Evolutionary conservation across 2,797 vertebrate genomes (phyloP).

Genomic region (Carapus acus): DNA sequence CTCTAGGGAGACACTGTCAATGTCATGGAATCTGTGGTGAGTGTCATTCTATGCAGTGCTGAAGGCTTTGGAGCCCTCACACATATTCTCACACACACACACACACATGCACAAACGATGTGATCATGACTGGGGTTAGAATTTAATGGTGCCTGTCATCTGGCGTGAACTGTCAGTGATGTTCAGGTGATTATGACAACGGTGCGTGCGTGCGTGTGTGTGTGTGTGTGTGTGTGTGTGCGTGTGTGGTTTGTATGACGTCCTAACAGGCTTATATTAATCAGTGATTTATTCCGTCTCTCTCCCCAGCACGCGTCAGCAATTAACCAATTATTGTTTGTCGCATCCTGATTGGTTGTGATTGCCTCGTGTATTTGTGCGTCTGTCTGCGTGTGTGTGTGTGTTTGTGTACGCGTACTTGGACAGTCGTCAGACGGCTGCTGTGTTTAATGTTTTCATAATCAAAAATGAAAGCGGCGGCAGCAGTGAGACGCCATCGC

Average conservation of each 20-base stretch:
- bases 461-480: neutral
- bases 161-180: conserved; percentile 53
- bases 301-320: neutral
- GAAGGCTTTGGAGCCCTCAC: conserved; percentile 39
- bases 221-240: neutral
- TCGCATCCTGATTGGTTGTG: neutral
- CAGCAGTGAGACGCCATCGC: neutral
- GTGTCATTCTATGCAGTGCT: conserved; percentile 44
- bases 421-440: neutral
- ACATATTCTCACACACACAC: conserved; percentile 16
- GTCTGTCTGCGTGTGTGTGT: too few species aligned
- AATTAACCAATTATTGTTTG: conserved; percentile 1
- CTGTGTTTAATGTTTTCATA: conserved; percentile 3
- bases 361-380: neutral
- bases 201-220: conserved; percentile 26
- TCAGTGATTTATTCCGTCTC: neutral
- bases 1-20: conserved; percentile 53
- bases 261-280: conserved; percentile 15
- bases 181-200: conserved; percentile 56
- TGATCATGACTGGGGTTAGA: conserved; percentile 34
- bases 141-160: conserved; percentile 39
- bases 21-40: conserved; percentile 56
- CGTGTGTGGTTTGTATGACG: neutral
- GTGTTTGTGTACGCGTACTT: neutral
- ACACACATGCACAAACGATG: conserved; percentile 10